phyloP scores from a whole-genome alignment of 1,140 invertebrate genomes.

The Anadara kagoshimensis region DNA sequence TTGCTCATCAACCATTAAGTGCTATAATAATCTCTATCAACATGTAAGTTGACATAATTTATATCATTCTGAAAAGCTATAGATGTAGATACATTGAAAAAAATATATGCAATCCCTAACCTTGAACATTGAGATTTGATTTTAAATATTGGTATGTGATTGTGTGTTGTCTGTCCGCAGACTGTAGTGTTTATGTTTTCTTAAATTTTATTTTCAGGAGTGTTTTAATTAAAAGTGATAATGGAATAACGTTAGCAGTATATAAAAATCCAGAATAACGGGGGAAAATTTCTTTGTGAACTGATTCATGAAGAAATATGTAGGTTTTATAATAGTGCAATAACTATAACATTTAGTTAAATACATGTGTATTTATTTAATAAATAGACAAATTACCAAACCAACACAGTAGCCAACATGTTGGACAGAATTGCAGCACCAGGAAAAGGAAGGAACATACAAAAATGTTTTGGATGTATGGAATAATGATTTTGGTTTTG shows the following conservation, averaged over 20 bases:
- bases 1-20: too few species aligned
- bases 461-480: too few species aligned
- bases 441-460: too few species aligned
- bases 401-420: too few species aligned
- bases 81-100: not conserved
- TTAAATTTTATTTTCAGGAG: constrained; percentile 73
- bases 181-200: constrained; percentile 1
- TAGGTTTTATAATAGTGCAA: not conserved
- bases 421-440: too few species aligned
- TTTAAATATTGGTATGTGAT: not conserved
- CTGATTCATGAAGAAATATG: not conserved
- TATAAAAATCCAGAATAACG: constrained; percentile 20
- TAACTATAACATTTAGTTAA: too few species aligned
- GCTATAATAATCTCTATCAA: too few species aligned
- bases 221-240: constrained; percentile 90
- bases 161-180: not conserved
- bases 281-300: not conserved
- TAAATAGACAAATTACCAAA: too few species aligned
- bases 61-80: not conserved
- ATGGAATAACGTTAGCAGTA: constrained; percentile 87
- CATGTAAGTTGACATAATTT: not conserved
- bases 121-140: not conserved
- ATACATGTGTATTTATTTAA: too few species aligned
- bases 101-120: not conserved
- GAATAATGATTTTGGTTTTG: too few species aligned